These are phyloP conservation scores for Cylindroiulus punctatus DNA, from an alignment of 2,888 invertebrate species.

Conservation along the genomic window DNA sequence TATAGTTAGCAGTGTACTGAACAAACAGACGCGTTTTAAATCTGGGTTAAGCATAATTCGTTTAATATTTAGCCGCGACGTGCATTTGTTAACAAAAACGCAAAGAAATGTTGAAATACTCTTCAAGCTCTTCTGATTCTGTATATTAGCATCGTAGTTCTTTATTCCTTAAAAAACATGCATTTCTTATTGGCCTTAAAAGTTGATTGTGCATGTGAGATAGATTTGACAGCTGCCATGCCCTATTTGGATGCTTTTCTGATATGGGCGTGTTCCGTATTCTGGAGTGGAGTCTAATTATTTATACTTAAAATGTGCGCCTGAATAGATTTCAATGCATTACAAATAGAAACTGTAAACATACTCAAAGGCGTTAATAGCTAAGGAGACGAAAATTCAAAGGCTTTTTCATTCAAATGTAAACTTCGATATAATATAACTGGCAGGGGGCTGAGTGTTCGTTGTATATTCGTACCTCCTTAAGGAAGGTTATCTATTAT, in stretches of 20 bases:
- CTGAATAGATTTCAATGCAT: not conserved
- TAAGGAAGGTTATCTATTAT: too few relatives aligned
- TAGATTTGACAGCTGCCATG: slow-evolving; percentile 45
- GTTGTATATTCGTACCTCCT: too few relatives aligned
- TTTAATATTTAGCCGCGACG: not conserved
- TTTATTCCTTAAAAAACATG: not conserved
- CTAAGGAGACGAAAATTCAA: not conserved
- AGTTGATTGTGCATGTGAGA: slow-evolving; percentile 40
- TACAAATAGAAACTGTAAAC: not conserved
- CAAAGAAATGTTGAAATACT: not conserved
- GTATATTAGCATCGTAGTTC: not conserved
- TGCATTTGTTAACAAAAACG: not conserved
- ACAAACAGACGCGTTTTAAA: not conserved
- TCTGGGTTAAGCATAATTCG: not conserved
- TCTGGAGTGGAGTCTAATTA: slow-evolving; percentile 23
- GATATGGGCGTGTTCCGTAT: not conserved
- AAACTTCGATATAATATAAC: too few relatives aligned
- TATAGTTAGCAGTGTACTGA: too few relatives aligned
- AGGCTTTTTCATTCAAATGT: not conserved
- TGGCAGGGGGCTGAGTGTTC: too few relatives aligned
- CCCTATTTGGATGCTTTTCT: slow-evolving; percentile 14
- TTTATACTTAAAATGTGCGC: not conserved
- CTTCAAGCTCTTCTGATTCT: not conserved
- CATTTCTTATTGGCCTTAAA: slow-evolving; percentile 31
- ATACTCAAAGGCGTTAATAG: not conserved